Evolutionary conservation across 2,113 vertebrate genomes (phyloP).

Genomic region (Aptenodytes forsteri): DNA sequence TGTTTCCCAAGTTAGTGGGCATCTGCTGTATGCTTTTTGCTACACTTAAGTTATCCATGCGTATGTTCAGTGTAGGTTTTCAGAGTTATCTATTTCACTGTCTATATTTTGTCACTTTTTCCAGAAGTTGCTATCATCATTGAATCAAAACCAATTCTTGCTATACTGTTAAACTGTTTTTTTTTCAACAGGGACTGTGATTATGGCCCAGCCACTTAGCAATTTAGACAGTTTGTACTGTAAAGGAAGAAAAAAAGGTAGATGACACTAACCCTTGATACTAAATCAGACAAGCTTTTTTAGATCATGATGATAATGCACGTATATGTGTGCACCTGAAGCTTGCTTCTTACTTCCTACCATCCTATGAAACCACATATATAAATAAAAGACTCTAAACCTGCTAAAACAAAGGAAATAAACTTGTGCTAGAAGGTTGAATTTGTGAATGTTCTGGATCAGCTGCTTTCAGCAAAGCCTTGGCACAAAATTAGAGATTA

Average conservation of each 20-base stretch:
- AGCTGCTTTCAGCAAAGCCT: neutral
- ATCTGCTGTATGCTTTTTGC: neutral
- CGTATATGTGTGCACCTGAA: neutral
- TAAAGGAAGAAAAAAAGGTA: neutral
- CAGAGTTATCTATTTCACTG: neutral
- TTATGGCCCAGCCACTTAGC: neutral
- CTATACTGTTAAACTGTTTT: neutral
- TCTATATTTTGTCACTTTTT: neutral
- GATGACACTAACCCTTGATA: neutral
- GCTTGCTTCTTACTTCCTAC: neutral
- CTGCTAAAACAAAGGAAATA: neutral
- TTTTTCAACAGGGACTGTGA: neutral
- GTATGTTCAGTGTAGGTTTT: neutral
- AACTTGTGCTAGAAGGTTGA: neutral
- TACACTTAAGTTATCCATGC: neutral
- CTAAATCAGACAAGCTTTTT: neutral
- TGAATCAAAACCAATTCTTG: neutral
- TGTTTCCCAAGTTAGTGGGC: neutral
- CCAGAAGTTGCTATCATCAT: neutral
- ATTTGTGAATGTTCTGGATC: neutral
- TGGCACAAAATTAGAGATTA: neutral
- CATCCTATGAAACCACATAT: rapidly evolving
- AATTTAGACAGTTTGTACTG: neutral
- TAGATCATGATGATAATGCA: rapidly evolving
- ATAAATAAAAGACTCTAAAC: neutral